Base-by-base conservation (phyloP, 2,113 vertebrate genomes). In the Aphelocoma coerulescens region DNA sequence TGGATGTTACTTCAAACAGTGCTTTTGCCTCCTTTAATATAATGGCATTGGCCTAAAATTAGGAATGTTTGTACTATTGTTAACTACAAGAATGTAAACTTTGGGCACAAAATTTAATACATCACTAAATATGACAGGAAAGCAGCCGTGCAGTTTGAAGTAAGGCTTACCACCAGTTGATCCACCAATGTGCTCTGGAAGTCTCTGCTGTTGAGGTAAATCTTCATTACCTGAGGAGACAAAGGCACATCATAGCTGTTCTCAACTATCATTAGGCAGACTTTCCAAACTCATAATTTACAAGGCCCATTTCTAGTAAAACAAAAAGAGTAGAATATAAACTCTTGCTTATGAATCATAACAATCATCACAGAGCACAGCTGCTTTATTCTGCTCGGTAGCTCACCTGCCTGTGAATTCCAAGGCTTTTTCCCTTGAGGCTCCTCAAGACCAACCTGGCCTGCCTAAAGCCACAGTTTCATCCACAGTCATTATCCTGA, bases 61-160 rank as follows among this genome's bases (percentile, higher is more conserved):
- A 88, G 37, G 37, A 89, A 76, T 46, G 39, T 4, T 48, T 30
- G 6, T 72, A 23, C 8, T 43, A 3, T 21, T 39, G 30, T 32
- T 87, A 81, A 43, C n/a, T 18, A n/a, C 1, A 6, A 37, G 39
- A 77, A 71, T 11, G 78, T 37, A 33, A 19, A 54, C 27, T 63
- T 67, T 33, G 37, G 37, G 28, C 54, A 21, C 46, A 69, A 54
- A 35, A 61, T 85, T 79, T 65, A 67, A 67, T 30, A 9, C 28
- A 6, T 78, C 57, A 52, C 1, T 2, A 68, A 61, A 52, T 18
- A 61, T 20, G 11, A 44, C 5, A 10, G 49, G 35, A 85, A 90
- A 3, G 3, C 3, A 6, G 65, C 21, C 0, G 0, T 74, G 35
- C n/a, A 44, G 43, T 43, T 86, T 6, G 1, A 20, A 24, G 51